phyloP scores from a whole-genome alignment of 53 echinoderm and acorn worm genomes.

The Crossaster papposus region DNA sequence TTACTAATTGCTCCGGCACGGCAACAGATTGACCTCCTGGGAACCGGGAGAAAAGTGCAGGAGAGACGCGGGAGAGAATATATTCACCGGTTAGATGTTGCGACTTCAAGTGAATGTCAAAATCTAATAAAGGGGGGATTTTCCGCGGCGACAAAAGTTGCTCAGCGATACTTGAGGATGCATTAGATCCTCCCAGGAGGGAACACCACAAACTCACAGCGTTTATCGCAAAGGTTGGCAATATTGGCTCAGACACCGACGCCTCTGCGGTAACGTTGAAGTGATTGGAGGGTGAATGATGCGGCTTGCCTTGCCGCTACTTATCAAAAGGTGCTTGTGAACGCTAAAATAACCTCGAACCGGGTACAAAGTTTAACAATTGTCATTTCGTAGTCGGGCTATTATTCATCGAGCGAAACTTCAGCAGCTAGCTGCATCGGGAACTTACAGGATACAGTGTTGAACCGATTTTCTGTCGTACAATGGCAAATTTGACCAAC shows the following conservation, averaged over 20 bases:
- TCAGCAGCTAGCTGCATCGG: too few relatives aligned
- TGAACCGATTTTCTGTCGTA: neutral
- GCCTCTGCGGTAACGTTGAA: neutral
- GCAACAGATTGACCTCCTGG: neutral
- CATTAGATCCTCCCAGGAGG: neutral
- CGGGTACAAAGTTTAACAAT: too few relatives aligned
- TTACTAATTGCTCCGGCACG: constrained; percentile 1
- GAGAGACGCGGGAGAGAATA: neutral
- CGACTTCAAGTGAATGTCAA: neutral
- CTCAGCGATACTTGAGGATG: constrained; percentile 14
- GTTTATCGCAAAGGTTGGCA: neutral
- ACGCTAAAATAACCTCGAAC: too few relatives aligned
- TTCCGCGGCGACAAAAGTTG: constrained; percentile 22
- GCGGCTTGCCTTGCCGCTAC: neutral
- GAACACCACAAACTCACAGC: neutral
- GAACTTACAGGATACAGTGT: too few relatives aligned
- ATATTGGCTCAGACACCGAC: constrained; percentile 7
- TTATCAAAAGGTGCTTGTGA: too few relatives aligned
- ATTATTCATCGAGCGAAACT: too few relatives aligned
- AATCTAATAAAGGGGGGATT: constrained; percentile 25
- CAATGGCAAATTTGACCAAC: constrained; percentile 19
- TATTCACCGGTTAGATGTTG: neutral
- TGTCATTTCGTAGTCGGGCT: too few relatives aligned
- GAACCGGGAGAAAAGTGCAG: neutral
- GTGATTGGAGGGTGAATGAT: neutral